These are phyloP conservation scores for Chondrosia reniformis DNA, from an alignment of 37 sponge, comb jelly and placozoan genomes.

Conservation along the genomic window DNA sequence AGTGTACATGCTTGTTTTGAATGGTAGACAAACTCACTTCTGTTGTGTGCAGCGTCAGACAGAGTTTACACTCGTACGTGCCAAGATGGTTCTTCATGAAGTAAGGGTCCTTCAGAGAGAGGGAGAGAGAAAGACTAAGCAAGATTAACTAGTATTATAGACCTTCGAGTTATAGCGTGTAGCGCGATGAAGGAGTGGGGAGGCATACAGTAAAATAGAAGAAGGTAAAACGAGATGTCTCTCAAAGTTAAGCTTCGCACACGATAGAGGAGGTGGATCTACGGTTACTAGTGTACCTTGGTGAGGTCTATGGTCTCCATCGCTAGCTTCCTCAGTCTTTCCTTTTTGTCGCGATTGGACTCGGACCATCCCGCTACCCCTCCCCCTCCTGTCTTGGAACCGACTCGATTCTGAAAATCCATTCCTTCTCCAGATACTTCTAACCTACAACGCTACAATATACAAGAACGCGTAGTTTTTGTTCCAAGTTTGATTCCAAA, in stretches of 20 bases:
- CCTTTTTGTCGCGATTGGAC: slow-evolving; percentile 86
- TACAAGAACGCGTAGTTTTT: too few relatives aligned
- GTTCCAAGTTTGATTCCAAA: too few relatives aligned
- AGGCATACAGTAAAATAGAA: too few relatives aligned
- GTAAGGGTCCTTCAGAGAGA: slow-evolving; percentile 85
- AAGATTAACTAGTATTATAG: too few relatives aligned
- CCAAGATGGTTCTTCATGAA: slow-evolving; percentile 99
- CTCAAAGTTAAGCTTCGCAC: too few relatives aligned
- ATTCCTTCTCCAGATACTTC: slow-evolving; percentile 39
- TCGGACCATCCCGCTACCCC: slow-evolving; percentile 92
- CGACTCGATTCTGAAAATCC: slow-evolving; percentile 98
- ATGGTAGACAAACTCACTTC: slow-evolving; percentile 42
- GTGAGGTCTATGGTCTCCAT: slow-evolving; percentile 95
- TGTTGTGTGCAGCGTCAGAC: slow-evolving; percentile 90
- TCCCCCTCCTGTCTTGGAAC: slow-evolving; percentile 94
- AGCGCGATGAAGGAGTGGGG: too few relatives aligned
- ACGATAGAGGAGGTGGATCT: too few relatives aligned
- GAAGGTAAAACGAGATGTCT: too few relatives aligned
- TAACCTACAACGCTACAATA: too few relatives aligned
- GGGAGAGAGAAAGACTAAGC: too few relatives aligned
- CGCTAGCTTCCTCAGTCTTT: slow-evolving; percentile 90
- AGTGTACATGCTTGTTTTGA: too few relatives aligned
- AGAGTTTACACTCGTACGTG: slow-evolving; percentile 97
- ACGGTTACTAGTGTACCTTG: slow-evolving; percentile 76
- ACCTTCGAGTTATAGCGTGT: too few relatives aligned